Evolutionary conservation across 2,113 vertebrate species (phyloP).

Genomic region (Chroicocephalus ridibundus): DNA sequence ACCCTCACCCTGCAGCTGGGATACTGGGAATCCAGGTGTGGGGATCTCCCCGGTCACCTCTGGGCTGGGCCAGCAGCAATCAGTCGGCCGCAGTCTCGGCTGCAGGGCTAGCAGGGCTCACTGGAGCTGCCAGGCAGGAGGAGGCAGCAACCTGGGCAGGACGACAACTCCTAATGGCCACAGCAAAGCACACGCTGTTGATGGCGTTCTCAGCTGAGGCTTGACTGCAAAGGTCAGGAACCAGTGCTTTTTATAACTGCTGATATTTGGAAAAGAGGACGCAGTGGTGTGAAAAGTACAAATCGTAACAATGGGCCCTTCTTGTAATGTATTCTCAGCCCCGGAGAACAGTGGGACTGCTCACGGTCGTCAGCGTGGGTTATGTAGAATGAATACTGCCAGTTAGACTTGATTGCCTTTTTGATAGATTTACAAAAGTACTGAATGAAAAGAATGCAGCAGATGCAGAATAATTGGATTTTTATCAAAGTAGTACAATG

Average conservation of each 20-base stretch:
- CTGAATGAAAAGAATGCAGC: constrained; percentile 46
- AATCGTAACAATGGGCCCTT: background rate
- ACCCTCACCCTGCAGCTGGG: background rate
- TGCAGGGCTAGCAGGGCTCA: background rate
- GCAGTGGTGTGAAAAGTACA: background rate
- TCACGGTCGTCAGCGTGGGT: background rate
- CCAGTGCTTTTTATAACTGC: background rate
- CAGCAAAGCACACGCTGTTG: background rate
- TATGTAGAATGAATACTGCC: constrained; percentile 37
- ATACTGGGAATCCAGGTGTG: background rate
- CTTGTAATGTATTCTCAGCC: background rate
- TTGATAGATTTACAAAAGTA: constrained; percentile 48
- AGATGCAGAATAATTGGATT: constrained; percentile 58
- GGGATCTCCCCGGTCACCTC: background rate
- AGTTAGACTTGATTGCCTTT: constrained; percentile 62
- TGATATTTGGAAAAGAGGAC: background rate
- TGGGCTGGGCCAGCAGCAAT: background rate
- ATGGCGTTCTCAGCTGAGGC: background rate
- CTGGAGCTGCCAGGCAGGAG: background rate
- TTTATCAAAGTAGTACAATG: constrained; percentile 42
- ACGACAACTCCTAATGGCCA: background rate
- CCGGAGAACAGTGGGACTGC: background rate
- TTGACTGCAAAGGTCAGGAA: background rate
- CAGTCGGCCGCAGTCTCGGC: accelerated
- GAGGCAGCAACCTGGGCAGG: background rate